Evolutionary conservation across 2,888 invertebrate species (phyloP), one percentile per base, ranked within the genome.

Genomic region (Serrognathus titanus): DNA sequence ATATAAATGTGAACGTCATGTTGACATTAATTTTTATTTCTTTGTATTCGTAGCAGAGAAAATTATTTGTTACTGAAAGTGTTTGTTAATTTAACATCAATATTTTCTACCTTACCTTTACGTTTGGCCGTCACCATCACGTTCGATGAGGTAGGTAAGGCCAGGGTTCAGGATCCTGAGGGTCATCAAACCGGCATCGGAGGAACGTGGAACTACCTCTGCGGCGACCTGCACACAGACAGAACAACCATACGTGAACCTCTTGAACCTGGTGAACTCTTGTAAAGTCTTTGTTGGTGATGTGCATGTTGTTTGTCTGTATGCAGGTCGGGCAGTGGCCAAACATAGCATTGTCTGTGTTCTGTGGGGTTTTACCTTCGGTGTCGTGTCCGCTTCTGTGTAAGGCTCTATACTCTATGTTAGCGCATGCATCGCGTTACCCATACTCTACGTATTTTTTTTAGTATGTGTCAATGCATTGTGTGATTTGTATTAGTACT

Each of bases 151-250:
- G 24, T 6, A 31, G 24, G 24, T 31, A 31, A 31, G 6, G 24
- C 24, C 24, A 31, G 24, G 24, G 43, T 43, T 20, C 43, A 16
- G 43, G 16, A 43, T 43, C 20, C 10, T 40, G 40, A 40, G 20
- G 16, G 43, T 20, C 43, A 16, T 16, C 13, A 20, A 16, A 16
- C 43, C 10, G 43, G 43, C 11, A 43, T 43, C 43, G 49, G 31
- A 12, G 4, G 41, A 11, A 37, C 39, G 7, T 31, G 24, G 24
- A 45, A 49, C 69, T 71, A 68, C 71, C 70, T 62, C 73, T 74
- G 72, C 74, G 78, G 78, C 78, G 78, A 79, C 81, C 81, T 82
- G 81, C 81, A 81, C 81, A 82, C 82, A 82, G 81, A 81, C 81
- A 82, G 79, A 80, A 81, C 80, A 81, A 78, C 80, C 80, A 79